These are phyloP conservation scores for Penelope pileata DNA, from an alignment of 2,113 vertebrate genomes.

Conservation along the genomic window DNA sequence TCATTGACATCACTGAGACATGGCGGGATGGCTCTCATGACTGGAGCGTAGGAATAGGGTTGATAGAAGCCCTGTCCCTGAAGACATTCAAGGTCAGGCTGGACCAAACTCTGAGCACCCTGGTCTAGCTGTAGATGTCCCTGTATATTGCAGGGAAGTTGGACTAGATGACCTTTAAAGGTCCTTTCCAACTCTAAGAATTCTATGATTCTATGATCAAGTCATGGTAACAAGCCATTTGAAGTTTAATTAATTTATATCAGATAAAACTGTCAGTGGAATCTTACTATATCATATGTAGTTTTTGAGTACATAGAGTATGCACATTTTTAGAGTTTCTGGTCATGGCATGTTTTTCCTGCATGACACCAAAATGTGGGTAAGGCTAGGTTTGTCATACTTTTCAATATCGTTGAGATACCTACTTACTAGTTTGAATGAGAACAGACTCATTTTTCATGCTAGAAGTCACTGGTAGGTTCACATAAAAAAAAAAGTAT, in stretches of 20 bases:
- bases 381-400: background rate
- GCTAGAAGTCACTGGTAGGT: background rate
- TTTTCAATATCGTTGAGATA: background rate
- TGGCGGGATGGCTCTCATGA: no score
- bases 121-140: no score
- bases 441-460: background rate
- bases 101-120: no score
- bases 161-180: no score
- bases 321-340: background rate
- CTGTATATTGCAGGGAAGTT: no score
- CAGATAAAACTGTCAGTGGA: background rate
- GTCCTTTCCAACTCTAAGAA: no score
- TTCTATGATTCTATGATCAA: no score
- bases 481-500: background rate
- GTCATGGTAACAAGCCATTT: background rate
- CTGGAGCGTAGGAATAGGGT: no score
- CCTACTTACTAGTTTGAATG: no score
- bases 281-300: background rate
- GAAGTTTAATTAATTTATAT: background rate
- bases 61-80: no score
- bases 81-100: no score
- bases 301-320: background rate
- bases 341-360: background rate
- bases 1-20: no score
- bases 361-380: background rate